Percentiles rank a stretch among this genome's conserved stretches.
Conservation (phyloP, 2,113 vertebrate genomes). For the Megatriorchis doriae region DNA sequence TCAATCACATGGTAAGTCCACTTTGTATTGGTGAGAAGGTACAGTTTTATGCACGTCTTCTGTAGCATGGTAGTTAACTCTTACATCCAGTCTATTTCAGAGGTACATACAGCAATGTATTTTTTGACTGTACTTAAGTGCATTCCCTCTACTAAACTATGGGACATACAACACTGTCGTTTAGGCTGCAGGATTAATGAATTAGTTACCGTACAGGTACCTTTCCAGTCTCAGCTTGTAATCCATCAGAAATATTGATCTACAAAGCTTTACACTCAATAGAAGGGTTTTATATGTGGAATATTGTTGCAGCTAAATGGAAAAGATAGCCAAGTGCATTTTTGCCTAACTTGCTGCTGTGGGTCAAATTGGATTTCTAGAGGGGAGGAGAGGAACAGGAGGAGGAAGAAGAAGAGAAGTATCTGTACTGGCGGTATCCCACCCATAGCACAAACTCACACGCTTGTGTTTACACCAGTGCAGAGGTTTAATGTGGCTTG, state of each 20-base stretch:
- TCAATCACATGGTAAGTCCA: neutral
- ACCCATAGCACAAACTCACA: neutral
- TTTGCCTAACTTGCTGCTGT: neutral
- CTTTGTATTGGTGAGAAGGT: neutral
- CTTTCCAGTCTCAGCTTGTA: neutral
- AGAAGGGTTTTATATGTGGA: neutral
- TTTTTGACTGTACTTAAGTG: neutral
- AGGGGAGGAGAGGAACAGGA: neutral
- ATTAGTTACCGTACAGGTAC: neutral
- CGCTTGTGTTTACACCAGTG: accelerated
- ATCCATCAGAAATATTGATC: neutral
- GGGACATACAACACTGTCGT: neutral
- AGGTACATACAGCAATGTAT: accelerated
- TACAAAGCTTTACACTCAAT: neutral
- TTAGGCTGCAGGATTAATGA: neutral
- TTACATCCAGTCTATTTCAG: neutral
- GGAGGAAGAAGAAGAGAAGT: neutral
- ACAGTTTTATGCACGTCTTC: neutral
- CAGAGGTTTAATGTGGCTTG: neutral
- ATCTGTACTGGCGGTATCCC: neutral
- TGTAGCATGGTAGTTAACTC: neutral
- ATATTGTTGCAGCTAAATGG: neutral
- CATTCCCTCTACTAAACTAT: neutral
- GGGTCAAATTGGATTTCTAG: neutral
- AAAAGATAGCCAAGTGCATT: neutral